Base-by-base conservation (phyloP, 2,888 invertebrate genomes). In the Monopis laevigella region DNA sequence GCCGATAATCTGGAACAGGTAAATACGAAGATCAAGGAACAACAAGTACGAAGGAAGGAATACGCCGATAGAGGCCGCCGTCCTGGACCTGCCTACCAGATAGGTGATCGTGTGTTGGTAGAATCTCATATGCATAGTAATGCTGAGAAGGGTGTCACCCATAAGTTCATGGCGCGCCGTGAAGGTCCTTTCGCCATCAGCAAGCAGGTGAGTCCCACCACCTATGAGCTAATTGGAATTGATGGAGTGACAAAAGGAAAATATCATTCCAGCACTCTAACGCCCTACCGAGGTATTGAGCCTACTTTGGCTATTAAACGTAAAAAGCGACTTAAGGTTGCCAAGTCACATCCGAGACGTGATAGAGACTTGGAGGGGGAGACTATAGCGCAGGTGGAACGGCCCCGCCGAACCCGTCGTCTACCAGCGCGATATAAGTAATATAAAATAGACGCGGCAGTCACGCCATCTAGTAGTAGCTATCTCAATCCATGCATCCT, bases 181-280 rank as follows among this genome's bases (percentile, higher is more conserved):
- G 40, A 40, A 10, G 40, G 40, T 3, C 40, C 40, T 10, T 40
- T 29, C 21, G 11, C n/a, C 5, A 40, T 40, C 16, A 30, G 19
- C 6, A 40, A 29, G 3, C 2, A 10, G 2, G n/a, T 40, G 19
- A 18, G n/a, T 18, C 18, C 40, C 19, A 40, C 29, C 19, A 40
- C 40, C 6, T 40, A 29, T 40, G 30, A 40, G 16, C 10, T 39
- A 10, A 17, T 14, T 11, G 26, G n/a, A n/a, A 16, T n/a, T 11
- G n/a, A 39, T 13, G 16, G 16, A 27, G 16, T 21, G 12, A 39
- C 2, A 10, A 5, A 14, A 13, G 28, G 39, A 8, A 39, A 27
- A 16, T 39, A 14, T 27, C 39, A 39, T 27, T 14, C 14, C 12
- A 14, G 14, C 14, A 17, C 13, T 14, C 27, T 39, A 17, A 27